Base-by-base conservation (phyloP, 2,113 vertebrate genomes). In the Anarhynchus alexandrinus region DNA sequence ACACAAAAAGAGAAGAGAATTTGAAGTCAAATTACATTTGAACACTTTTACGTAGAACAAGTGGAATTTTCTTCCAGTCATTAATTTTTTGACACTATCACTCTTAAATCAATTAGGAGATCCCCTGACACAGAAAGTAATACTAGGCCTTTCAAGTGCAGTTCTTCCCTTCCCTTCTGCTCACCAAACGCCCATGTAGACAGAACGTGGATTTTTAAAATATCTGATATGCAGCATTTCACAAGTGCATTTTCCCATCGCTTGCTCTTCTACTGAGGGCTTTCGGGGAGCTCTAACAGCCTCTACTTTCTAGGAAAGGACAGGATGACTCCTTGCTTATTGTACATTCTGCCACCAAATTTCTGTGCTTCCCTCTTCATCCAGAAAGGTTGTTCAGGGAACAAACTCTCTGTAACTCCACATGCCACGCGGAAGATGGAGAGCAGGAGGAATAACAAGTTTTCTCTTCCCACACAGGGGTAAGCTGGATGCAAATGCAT, bases 191-290 rank as follows among this genome's bases (percentile, higher is more conserved):
- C 65, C 77, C 86, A 54, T 73, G 59, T 26, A 90, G 82, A 93
- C 55, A 90, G 91, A 94, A 51, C 45, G 20, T 38, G 17, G 30
- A 49, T 86, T 96, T 95, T 92, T 77, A 49, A 92, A 96, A 45
- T 92, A 83, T 73, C 58, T 77, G 64, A 64, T 47, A 80, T 6
- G 54, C 49, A 90, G 58, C 51, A 94, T 83, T 93, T 92, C 13
- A 0, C 70, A 93, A 92, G 25, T 36, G 27, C 36, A 29, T 86
- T 64, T 93, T 73, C 51, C 55, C 47, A 82, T 42, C 2, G 2
- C 25, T 65, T 91, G 57, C 61, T 82, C 65, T 92, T 88, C 85
- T 86, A 10, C 10, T 38, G 15, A 83, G 34, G 34, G 57, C 36
- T 82, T 88, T 45, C 4, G 2, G 42, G 62, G 71, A 64, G 88